Evolutionary conservation across 1,140 invertebrate species (phyloP).

Genomic region (Drosophila orosa): DNA sequence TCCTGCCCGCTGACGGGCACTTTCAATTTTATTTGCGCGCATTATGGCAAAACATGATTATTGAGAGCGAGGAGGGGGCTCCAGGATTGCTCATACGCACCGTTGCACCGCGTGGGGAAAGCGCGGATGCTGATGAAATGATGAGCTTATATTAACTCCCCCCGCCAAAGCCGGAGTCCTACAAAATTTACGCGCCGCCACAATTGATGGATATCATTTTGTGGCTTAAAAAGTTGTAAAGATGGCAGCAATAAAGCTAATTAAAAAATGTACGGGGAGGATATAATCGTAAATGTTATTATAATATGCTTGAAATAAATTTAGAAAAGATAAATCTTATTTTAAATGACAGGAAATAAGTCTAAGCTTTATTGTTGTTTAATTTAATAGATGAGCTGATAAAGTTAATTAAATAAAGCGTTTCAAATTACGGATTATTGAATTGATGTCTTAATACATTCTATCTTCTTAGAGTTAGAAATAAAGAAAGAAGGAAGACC

Average conservation of each 20-base stretch:
- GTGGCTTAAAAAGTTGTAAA: neutral
- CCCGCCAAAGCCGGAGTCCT: neutral
- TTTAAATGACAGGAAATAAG: neutral
- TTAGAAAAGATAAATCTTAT: neutral
- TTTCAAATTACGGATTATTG: neutral
- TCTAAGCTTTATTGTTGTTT: neutral
- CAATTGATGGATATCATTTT: slow-evolving; percentile 33
- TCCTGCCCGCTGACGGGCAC: slow-evolving; percentile 55
- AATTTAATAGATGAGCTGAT: neutral
- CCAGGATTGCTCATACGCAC: slow-evolving; percentile 69
- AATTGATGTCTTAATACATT: too few relatives aligned
- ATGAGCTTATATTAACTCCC: slow-evolving; percentile 28
- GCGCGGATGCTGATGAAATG: slow-evolving; percentile 19
- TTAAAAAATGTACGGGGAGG: neutral
- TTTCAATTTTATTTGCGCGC: slow-evolving; percentile 78
- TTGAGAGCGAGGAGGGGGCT: slow-evolving; percentile 10
- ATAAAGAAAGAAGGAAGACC: too few relatives aligned
- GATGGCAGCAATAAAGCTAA: slow-evolving; percentile 12
- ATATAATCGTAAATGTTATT: neutral
- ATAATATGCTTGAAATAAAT: neutral
- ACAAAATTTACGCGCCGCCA: neutral
- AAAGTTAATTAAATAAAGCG: neutral
- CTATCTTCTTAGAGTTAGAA: too few relatives aligned
- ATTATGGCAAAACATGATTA: slow-evolving; percentile 68
- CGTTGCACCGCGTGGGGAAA: slow-evolving; percentile 52